These are phyloP conservation scores for Chaenogobius annularis DNA, from an alignment of 2,113 vertebrate genomes.

Conservation along the genomic window DNA sequence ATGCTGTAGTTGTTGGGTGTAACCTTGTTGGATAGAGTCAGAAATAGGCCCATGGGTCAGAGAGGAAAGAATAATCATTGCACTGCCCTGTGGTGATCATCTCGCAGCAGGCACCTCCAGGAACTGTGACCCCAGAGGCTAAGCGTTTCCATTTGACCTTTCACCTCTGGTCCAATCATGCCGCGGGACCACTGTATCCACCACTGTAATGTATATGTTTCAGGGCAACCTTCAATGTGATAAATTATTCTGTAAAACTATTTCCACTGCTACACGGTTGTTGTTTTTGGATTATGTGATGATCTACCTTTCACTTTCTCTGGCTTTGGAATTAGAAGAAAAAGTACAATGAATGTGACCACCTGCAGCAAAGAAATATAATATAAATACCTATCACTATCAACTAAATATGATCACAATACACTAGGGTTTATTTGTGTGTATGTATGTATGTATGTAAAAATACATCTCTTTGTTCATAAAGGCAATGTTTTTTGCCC, in stretches of 20 bases:
- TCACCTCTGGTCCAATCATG: slow-evolving; percentile 22
- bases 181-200: slow-evolving; percentile 4
- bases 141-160: slow-evolving; percentile 32
- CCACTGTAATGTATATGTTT: neutral
- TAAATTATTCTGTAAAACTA: neutral
- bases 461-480: too few species aligned
- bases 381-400: too few species aligned
- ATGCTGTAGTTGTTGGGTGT: neutral
- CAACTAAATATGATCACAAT: too few species aligned
- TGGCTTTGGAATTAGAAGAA: too few species aligned
- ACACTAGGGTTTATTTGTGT: too few species aligned
- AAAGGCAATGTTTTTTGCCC: too few species aligned
- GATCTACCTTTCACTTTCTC: too few species aligned
- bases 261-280: neutral
- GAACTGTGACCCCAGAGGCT: slow-evolving; percentile 43
- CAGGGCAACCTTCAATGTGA: neutral
- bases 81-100: slow-evolving; percentile 42
- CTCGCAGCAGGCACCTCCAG: slow-evolving; percentile 32
- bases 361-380: too few species aligned
- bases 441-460: too few species aligned
- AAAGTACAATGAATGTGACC: too few species aligned
- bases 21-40: slow-evolving; percentile 15
- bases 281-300: too few species aligned
- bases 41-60: slow-evolving; percentile 44
- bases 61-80: slow-evolving; percentile 48